Percentiles rank a stretch among this genome's conserved stretches.
Conservation (phyloP, 2,113 vertebrate species). For the Heterotis niloticus region DNA sequence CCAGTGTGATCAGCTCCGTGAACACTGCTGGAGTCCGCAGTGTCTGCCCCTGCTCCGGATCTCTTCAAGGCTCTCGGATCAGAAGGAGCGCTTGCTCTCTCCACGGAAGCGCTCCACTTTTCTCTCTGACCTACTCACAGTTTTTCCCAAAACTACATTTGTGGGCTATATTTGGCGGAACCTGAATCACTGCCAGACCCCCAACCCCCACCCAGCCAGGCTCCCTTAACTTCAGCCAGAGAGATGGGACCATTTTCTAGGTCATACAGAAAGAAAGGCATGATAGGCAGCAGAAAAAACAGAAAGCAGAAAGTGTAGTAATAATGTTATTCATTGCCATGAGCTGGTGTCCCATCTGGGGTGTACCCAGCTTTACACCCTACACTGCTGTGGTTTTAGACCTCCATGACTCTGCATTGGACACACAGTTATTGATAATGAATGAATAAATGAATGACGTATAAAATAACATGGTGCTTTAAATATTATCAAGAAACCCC, state of each 20-base stretch:
- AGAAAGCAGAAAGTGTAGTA: not conserved
- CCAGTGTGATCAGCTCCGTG: not conserved
- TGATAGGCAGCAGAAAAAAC: not conserved
- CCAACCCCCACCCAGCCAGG: not conserved
- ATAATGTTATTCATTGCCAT: no score
- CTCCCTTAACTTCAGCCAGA: not conserved
- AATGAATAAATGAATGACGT: no score
- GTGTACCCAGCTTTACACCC: no score
- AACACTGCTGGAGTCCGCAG: not conserved
- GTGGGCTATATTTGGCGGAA: conserved; percentile 24
- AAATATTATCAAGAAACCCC: no score
- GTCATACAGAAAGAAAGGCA: not conserved
- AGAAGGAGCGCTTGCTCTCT: not conserved
- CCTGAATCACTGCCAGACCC: conserved; percentile 16
- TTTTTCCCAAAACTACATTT: conserved; percentile 30
- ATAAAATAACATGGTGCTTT: no score
- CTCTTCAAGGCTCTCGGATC: not conserved
- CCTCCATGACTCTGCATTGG: no score
- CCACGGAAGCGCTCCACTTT: conserved; percentile 14
- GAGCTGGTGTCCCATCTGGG: no score
- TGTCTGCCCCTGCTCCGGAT: not conserved
- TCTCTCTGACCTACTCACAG: conserved; percentile 19
- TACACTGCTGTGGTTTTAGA: no score
- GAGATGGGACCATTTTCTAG: conserved; percentile 12
- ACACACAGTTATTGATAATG: no score